Conservation (phyloP, 2,888 invertebrate genomes). For the Latrodectus elegans region DNA sequence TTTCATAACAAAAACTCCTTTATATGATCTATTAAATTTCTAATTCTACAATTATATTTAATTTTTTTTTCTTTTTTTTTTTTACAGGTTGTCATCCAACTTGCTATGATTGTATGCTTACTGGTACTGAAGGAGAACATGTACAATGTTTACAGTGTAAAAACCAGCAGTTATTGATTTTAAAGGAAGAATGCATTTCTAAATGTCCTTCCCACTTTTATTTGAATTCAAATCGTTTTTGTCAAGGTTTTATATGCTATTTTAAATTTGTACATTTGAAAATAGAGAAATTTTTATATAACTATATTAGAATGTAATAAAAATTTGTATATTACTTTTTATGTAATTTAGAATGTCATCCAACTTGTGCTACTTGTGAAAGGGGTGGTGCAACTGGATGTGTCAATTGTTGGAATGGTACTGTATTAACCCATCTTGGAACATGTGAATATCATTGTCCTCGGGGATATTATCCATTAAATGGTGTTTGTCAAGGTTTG, state of each 20-base stretch:
- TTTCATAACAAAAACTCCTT: too few species aligned
- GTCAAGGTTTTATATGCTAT: constrained; percentile 15
- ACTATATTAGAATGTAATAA: not conserved
- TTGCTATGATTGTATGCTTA: constrained; percentile 39
- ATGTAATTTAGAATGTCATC: constrained; percentile 35
- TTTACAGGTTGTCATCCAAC: constrained; percentile 53
- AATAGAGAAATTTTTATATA: not conserved
- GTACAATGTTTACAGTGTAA: constrained; percentile 51
- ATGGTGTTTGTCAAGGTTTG: constrained; percentile 55
- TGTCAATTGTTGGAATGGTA: constrained; percentile 45
- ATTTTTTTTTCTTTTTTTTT: not conserved
- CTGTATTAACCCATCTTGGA: constrained; percentile 53
- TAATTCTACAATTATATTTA: too few species aligned
- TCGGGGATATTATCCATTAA: constrained; percentile 45
- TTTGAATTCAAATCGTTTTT: constrained; percentile 37
- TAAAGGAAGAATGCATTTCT: constrained; percentile 30
- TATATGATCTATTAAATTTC: too few species aligned
- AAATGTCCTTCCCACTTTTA: constrained; percentile 48
- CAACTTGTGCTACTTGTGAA: constrained; percentile 55
- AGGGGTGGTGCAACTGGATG: constrained; percentile 44
- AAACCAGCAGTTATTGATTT: constrained; percentile 30
- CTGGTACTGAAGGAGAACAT: constrained; percentile 10
- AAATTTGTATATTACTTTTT: too few species aligned
- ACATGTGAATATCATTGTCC: constrained; percentile 52
- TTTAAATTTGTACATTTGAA: too few species aligned